phyloP scores from a whole-genome alignment of 2,113 vertebrate genomes.

The Toxostoma redivivum region DNA sequence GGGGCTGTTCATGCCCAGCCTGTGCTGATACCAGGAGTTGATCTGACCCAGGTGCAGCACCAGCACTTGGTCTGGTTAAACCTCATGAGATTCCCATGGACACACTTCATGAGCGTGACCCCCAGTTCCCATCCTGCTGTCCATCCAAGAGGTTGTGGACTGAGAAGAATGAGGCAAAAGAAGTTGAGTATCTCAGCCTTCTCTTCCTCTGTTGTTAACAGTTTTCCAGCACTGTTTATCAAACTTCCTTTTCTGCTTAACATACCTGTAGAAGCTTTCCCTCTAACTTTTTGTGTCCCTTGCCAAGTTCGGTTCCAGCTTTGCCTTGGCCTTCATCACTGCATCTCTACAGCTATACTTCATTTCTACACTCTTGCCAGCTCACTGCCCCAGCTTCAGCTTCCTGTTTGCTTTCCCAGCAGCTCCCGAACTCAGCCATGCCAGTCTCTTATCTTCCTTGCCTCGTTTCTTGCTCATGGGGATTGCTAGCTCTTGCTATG shows the following conservation, averaged over 20 bases:
- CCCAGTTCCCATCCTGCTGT: not conserved
- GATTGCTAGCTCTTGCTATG: not conserved
- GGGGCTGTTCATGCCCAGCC: not conserved
- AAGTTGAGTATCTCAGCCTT: not conserved
- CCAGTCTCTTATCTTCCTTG: not conserved
- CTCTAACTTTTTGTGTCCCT: not conserved
- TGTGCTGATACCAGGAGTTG: rapidly evolving
- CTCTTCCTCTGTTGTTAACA: not conserved
- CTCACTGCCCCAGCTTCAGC: not conserved
- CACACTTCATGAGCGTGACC: not conserved
- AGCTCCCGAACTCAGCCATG: not conserved
- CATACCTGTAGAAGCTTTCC: not conserved
- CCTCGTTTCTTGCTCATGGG: not conserved
- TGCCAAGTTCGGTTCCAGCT: not conserved
- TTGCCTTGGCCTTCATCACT: not conserved
- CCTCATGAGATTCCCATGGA: not conserved
- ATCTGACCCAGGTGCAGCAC: rapidly evolving
- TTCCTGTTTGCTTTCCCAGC: not conserved
- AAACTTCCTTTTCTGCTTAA: not conserved
- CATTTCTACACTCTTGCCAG: not conserved
- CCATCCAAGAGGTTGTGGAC: not conserved
- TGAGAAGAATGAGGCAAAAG: not conserved
- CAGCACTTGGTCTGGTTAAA: not conserved
- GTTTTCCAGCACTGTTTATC: not conserved
- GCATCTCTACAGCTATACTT: not conserved